phyloP scores from a whole-genome alignment of 1,140 invertebrate genomes.

The Phortica variegata region DNA sequence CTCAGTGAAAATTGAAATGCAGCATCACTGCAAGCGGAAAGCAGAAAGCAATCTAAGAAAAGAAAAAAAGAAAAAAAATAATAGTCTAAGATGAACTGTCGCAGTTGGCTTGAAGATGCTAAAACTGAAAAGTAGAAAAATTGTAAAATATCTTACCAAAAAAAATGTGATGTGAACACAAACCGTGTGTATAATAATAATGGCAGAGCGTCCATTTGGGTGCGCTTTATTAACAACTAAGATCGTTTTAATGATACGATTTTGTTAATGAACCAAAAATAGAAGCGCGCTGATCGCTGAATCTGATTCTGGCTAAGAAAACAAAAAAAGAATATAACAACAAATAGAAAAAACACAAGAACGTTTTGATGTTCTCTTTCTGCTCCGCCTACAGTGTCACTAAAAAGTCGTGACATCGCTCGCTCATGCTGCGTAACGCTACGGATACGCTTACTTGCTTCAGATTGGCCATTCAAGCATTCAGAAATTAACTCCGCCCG shows the following conservation, averaged over 20 bases:
- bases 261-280: conserved; percentile 54
- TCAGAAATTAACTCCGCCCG: conserved; percentile 57
- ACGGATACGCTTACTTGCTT: conserved; percentile 57
- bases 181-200: conserved; percentile 11
- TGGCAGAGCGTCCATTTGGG: conserved; percentile 9
- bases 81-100: too few relatives aligned
- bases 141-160: too few relatives aligned
- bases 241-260: conserved; percentile 43
- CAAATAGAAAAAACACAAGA: too few relatives aligned
- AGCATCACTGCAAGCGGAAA: conserved; percentile 22
- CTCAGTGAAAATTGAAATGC: conserved; percentile 42
- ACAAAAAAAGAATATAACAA: not conserved
- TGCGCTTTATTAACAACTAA: conserved; percentile 44
- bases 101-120: too few relatives aligned
- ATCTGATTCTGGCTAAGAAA: conserved; percentile 14
- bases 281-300: conserved; percentile 37
- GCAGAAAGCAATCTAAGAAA: not conserved
- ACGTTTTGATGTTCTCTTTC: too few relatives aligned
- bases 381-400: conserved; percentile 36
- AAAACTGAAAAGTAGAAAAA: too few relatives aligned
- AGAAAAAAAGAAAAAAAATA: too few relatives aligned
- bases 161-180: too few relatives aligned
- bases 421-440: conserved; percentile 50
- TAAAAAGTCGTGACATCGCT: conserved; percentile 56
- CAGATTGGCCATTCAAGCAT: conserved; percentile 58